These are phyloP conservation scores for Ichneumoninae sp. DNA, from an alignment of 2,888 invertebrate species.

Conservation along the genomic window DNA sequence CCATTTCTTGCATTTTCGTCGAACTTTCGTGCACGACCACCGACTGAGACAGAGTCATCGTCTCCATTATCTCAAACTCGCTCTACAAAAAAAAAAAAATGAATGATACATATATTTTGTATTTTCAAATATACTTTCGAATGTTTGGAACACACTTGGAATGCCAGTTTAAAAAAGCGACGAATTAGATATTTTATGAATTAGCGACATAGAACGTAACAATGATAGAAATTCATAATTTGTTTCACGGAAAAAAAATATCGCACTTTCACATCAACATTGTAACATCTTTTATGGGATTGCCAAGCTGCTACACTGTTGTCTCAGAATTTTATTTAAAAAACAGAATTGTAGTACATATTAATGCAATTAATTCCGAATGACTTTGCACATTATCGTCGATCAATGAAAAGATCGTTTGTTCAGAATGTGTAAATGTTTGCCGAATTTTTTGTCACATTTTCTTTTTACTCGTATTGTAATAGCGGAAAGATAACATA, in stretches of 20 bases:
- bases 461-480: not conserved
- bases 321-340: too few species aligned
- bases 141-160: not conserved
- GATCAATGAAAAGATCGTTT: not conserved
- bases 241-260: too few species aligned
- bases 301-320: too few species aligned
- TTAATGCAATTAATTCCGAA: too few species aligned
- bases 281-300: too few species aligned
- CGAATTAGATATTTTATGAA: too few species aligned
- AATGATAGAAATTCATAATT: too few species aligned
- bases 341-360: too few species aligned
- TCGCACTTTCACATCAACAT: too few species aligned
- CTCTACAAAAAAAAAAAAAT: slow-evolving; percentile 67
- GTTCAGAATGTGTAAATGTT: not conserved
- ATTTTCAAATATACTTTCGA: not conserved
- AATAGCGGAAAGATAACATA: slow-evolving; percentile 63
- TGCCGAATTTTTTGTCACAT: not conserved
- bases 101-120: not conserved
- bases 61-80: slow-evolving; percentile 77
- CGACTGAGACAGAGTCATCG: slow-evolving; percentile 70
- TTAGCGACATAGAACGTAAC: too few species aligned
- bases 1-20: slow-evolving; percentile 73
- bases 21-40: slow-evolving; percentile 70
- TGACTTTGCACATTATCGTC: not conserved
- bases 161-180: not conserved